These are phyloP conservation scores for Grapholita molesta DNA, from an alignment of 1,140 invertebrate species.

Conservation along the genomic window DNA sequence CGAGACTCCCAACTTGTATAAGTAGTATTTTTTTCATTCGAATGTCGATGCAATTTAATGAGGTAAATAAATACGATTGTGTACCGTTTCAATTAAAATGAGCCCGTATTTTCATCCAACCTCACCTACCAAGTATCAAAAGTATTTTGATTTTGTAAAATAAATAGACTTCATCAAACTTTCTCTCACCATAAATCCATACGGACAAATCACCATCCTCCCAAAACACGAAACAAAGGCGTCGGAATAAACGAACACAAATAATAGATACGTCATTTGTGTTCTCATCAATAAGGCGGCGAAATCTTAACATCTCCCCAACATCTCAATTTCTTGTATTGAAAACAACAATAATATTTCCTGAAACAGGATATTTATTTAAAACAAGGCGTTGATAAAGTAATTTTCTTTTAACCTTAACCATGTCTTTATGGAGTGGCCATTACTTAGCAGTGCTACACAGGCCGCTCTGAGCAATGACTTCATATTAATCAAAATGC, in stretches of 20 bases:
- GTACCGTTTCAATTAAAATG: background rate
- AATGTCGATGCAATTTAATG: background rate
- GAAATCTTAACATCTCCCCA: constrained; percentile 67
- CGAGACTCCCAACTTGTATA: background rate
- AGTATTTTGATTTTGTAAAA: background rate
- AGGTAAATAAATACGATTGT: background rate
- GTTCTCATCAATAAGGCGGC: constrained; percentile 72
- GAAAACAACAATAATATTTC: constrained; percentile 76
- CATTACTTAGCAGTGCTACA: constrained; percentile 78
- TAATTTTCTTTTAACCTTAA: constrained; percentile 79
- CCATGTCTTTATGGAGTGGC: constrained; percentile 78
- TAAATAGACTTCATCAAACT: constrained; percentile 13
- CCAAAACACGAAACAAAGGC: constrained; percentile 23
- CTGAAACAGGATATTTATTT: constrained; percentile 78
- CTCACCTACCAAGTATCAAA: background rate
- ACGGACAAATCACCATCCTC: constrained; percentile 21
- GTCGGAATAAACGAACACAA: constrained; percentile 52
- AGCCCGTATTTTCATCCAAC: background rate
- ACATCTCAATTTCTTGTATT: constrained; percentile 76
- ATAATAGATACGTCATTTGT: constrained; percentile 68
- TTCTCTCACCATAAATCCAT: background rate
- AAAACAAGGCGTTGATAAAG: constrained; percentile 78
- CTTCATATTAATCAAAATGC: constrained; percentile 79
- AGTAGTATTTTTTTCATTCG: too few relatives aligned
- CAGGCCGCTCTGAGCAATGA: constrained; percentile 77